Evolutionary conservation across 2,797 vertebrate species (phyloP).

Genomic region (Clarias laeviceps): DNA sequence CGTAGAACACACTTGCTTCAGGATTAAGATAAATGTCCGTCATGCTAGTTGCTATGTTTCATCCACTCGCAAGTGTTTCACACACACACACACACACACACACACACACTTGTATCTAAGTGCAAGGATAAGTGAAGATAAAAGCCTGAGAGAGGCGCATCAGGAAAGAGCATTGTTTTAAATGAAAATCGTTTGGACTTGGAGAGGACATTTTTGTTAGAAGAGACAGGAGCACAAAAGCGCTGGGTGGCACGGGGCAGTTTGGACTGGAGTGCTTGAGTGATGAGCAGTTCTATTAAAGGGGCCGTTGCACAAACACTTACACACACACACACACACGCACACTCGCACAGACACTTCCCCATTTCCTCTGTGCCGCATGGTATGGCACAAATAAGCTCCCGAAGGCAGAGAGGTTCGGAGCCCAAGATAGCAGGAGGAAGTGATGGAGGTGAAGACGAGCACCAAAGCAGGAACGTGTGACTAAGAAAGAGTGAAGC

Average conservation of each 20-base stretch:
- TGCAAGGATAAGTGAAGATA: slow-evolving; percentile 23
- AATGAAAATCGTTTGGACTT: slow-evolving; percentile 25
- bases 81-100: no score
- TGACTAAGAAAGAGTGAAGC: slow-evolving; percentile 26
- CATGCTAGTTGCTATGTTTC: not conserved
- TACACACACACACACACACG: slow-evolving; percentile 25
- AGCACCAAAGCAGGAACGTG: not conserved
- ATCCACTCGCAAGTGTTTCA: not conserved
- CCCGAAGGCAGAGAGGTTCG: slow-evolving; percentile 30
- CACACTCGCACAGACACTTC: slow-evolving; percentile 21
- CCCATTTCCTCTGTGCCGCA: slow-evolving; percentile 24
- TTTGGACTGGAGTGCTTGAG: not conserved
- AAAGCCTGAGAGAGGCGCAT: slow-evolving; percentile 26
- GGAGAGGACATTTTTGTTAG: slow-evolving; percentile 38
- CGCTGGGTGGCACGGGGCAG: slow-evolving; percentile 8
- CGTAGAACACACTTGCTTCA: not conserved
- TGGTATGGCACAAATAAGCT: slow-evolving; percentile 42
- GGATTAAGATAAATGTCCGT: not conserved
- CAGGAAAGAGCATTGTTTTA: slow-evolving; percentile 30
- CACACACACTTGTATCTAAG: not conserved
- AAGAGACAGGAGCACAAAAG: slow-evolving; percentile 37
- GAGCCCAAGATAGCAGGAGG: slow-evolving; percentile 37
- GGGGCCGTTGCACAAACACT: slow-evolving; percentile 31
- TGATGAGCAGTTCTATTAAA: slow-evolving; percentile 54
- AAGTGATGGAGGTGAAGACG: slow-evolving; percentile 44